Evolutionary conservation across 2,888 invertebrate genomes (phyloP), one percentile per base, ranked within the genome.

Genomic region (Cinara cedri): DNA sequence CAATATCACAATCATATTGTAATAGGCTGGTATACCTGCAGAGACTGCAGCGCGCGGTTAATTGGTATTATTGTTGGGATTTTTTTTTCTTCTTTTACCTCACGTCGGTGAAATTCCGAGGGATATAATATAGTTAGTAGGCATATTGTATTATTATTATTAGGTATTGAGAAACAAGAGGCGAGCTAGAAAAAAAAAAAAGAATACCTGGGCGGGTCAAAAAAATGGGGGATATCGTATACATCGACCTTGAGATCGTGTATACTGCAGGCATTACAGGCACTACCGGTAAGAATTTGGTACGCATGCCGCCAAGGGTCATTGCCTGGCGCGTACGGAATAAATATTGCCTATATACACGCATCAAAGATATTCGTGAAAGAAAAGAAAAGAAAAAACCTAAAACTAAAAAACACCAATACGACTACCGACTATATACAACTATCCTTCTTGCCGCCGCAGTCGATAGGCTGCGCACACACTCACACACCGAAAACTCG

Each of bases 231-330:
- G 13, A 55, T 65, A 75, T 65, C 54, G 21, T 24, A 44, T 24
- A 44, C 24, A 24, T 44, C 2, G 65, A 65, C 75, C 63, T 75
- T 75, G 75, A 65, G 55, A 65, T 55, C n/a, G 6, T 34, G 6
- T 34, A 34, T 66, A 34, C 34, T 34, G 34, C n/a, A n/a, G n/a
- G n/a, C n/a, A n/a, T n/a, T 44, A 75, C 54, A 63, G 75, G 65
- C 26, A 1, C 44, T 55, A 1, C 44, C 44, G 44, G 55, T n/a
- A 75, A 63, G 54, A 66, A 65, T 65, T 65, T 66, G 54, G 11
- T 63, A 63, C 63, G n/a, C 44, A 51, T 63, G 14, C 65, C 75
- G 55, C 75, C 65, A 44, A 55, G 65, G 65, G 55, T 75, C 65
- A 75, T 46, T 75, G 75, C 24, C 65, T 65, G 42, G 44, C 44